These are phyloP conservation scores for Mohoua ochrocephala DNA, from an alignment of 2,113 vertebrate species.

Conservation along the genomic window DNA sequence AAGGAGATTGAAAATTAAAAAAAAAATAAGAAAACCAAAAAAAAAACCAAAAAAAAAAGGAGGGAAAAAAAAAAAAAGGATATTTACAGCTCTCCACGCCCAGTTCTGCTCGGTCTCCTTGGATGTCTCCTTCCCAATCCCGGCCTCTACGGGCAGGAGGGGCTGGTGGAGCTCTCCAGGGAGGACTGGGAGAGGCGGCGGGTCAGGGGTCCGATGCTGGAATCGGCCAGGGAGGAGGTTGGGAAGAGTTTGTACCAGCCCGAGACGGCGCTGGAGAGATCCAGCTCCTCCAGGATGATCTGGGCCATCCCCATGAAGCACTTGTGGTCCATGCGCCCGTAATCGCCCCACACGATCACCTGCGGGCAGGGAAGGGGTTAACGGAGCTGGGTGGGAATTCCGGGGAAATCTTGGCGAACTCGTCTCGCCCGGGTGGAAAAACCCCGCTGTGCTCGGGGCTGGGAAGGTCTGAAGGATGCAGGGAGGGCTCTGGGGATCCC, in stretches of 20 bases:
- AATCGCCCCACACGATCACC: slow-evolving; percentile 99
- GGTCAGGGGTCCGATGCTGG: slow-evolving; percentile 89
- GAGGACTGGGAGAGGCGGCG: slow-evolving; percentile 96
- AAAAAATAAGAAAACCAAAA: not conserved
- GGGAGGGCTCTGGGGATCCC: not conserved
- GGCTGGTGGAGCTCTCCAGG: slow-evolving; percentile 95
- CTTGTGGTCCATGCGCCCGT: slow-evolving; percentile 98
- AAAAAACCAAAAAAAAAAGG: not conserved
- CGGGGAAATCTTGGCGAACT: accelerated
- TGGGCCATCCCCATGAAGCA: slow-evolving; percentile 99
- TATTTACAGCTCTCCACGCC: slow-evolving; percentile 69
- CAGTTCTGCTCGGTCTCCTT: not conserved
- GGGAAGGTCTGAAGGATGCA: not conserved
- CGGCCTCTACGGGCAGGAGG: slow-evolving; percentile 84
- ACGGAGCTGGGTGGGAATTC: accelerated
- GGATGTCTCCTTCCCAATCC: not conserved
- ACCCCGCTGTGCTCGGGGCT: accelerated
- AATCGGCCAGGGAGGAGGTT: slow-evolving; percentile 94
- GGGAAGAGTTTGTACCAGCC: slow-evolving; percentile 99
- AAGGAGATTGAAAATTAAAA: not conserved
- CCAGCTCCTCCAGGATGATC: slow-evolving; percentile 95
- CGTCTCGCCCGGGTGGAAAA: accelerated
- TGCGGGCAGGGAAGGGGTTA: not conserved
- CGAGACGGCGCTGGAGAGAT: slow-evolving; percentile 82
- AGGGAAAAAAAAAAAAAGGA: not conserved